Percentiles rank a stretch among this genome's conserved stretches.
Conservation (phyloP, 2,888 invertebrate genomes). For the Serripes groenlandicus region DNA sequence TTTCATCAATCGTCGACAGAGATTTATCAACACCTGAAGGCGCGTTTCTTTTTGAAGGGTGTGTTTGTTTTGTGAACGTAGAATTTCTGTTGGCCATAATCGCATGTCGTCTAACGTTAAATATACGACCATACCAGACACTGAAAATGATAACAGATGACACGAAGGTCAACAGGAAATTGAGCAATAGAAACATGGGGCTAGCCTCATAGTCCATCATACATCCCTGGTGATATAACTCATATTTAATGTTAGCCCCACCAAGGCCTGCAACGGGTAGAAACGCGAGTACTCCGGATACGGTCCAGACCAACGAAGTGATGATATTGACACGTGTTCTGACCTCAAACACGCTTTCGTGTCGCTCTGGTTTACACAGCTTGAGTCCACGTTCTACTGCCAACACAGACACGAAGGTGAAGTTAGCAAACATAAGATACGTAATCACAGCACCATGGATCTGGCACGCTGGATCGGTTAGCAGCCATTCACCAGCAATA, state of each 20-base stretch:
- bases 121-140: constrained; percentile 54
- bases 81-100: constrained; percentile 21
- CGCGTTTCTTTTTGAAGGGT: not conserved
- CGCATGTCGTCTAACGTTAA: constrained; percentile 43
- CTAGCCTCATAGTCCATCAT: constrained; percentile 48
- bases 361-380: constrained; percentile 30
- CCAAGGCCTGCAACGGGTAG: constrained; percentile 46
- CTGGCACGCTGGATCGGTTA: constrained; percentile 48
- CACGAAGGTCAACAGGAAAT: constrained; percentile 59
- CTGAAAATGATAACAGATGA: constrained; percentile 45
- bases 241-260: constrained; percentile 53
- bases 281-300: constrained; percentile 42
- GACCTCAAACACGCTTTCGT: constrained; percentile 55
- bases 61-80: not conserved
- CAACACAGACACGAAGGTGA: constrained; percentile 56
- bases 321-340: constrained; percentile 37
- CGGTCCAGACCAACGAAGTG: constrained; percentile 38
- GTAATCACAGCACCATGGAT: constrained; percentile 48
- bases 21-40: not conserved
- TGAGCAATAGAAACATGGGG: constrained; percentile 47
- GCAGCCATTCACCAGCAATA: constrained; percentile 44
- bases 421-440: constrained; percentile 46
- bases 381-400: constrained; percentile 65
- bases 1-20: not conserved
- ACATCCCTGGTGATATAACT: constrained; percentile 68